Conservation (phyloP, 2,888 invertebrate species). For the Stenichneumon culpator region DNA sequence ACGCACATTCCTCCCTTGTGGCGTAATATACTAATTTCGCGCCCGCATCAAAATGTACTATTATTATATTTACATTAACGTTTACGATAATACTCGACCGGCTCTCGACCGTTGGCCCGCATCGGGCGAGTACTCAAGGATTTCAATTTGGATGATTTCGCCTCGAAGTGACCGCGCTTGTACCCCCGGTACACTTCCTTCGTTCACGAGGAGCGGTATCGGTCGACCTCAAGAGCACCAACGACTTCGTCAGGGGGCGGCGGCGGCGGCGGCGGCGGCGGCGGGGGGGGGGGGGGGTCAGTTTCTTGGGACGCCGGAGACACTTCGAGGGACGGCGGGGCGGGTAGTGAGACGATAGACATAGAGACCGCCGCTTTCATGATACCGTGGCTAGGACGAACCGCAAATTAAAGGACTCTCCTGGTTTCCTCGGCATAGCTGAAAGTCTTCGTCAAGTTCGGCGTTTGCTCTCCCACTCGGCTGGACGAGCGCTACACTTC, state of each 20-base stretch:
- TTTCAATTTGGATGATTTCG: conserved; percentile 66
- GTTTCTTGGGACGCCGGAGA: conserved; percentile 40
- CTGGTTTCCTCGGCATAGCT: conserved; percentile 45
- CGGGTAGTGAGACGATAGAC: conserved; percentile 12
- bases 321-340: not conserved
- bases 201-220: conserved; percentile 37
- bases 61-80: not conserved
- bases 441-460: conserved; percentile 64
- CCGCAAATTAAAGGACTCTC: conserved; percentile 64
- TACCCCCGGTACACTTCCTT: conserved; percentile 11
- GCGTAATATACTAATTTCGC: too few relatives aligned
- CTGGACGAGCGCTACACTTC: conserved; percentile 20
- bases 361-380: conserved; percentile 46
- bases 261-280: rapidly evolving
- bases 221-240: conserved; percentile 49
- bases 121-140: conserved; percentile 39
- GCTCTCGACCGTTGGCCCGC: conserved; percentile 1
- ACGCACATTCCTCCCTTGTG: too few relatives aligned
- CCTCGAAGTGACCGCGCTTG: conserved; percentile 62
- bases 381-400: conserved; percentile 44
- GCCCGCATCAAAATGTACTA: too few relatives aligned
- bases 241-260: not conserved
- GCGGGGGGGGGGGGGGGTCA: not conserved
- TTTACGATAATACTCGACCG: conserved; percentile 9
- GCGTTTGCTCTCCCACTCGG: conserved; percentile 28